Percentiles rank a stretch among this genome's conserved stretches.
phyloP scores from a whole-genome alignment of 2,888 invertebrate genomes.

The Siphlonurus alternatus region DNA sequence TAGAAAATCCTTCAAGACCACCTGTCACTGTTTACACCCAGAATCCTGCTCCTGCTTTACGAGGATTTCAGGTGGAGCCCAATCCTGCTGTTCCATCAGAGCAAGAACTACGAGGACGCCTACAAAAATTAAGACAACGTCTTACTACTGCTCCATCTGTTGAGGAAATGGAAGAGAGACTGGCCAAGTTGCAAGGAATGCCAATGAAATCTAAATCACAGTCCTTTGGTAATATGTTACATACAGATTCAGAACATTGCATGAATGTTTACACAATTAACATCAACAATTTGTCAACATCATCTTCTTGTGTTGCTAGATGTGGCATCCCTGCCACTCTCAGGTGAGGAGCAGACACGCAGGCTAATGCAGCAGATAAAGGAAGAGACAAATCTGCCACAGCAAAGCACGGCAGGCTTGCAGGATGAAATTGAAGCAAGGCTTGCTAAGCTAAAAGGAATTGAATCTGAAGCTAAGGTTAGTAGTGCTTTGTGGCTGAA shows the following conservation, averaged over 20 bases:
- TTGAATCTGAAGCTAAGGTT: neutral
- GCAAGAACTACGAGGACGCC: constrained; percentile 44
- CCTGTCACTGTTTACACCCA: constrained; percentile 36
- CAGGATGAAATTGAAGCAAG: constrained; percentile 44
- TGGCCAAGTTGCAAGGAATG: constrained; percentile 6
- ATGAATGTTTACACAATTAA: too few relatives aligned
- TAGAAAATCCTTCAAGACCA: constrained; percentile 36
- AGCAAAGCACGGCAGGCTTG: neutral
- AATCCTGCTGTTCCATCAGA: constrained; percentile 25
- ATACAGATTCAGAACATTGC: too few relatives aligned
- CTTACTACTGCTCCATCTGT: constrained; percentile 2
- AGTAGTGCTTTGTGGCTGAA: too few relatives aligned
- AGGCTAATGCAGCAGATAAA: neutral
- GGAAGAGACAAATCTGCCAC: neutral
- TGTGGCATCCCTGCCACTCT: neutral
- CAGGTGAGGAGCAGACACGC: constrained; percentile 1
- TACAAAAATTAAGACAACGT: constrained; percentile 28
- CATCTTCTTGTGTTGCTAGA: neutral
- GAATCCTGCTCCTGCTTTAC: constrained; percentile 15
- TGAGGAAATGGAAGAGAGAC: constrained; percentile 1
- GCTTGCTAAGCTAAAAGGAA: constrained; percentile 47
- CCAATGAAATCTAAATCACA: neutral
- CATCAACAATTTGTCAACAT: too few relatives aligned
- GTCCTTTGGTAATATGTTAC: neutral
- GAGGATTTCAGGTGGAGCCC: neutral